Percentiles rank a stretch among this genome's conserved stretches.
Evolutionary conservation across 2,113 vertebrate genomes (phyloP).

Genomic region (Eubucco bourcierii): DNA sequence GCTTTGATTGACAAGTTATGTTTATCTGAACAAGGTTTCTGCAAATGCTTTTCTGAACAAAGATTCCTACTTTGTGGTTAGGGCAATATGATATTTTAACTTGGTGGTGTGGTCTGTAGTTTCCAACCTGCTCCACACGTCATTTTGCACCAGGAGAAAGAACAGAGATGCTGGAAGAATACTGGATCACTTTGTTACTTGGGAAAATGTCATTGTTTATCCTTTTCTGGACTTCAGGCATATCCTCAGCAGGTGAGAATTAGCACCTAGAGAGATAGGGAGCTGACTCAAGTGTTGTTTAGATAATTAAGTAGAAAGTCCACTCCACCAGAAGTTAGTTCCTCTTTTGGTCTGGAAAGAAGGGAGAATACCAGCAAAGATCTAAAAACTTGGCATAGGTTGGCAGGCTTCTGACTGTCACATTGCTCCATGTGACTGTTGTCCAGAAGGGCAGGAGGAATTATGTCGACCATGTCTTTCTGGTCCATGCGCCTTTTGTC

Average conservation of each 20-base stretch:
- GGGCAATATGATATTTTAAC: neutral
- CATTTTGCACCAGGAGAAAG: neutral
- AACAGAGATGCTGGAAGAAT: neutral
- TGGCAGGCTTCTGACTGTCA: neutral
- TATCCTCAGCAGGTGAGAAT: neutral
- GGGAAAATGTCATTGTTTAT: neutral
- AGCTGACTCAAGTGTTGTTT: neutral
- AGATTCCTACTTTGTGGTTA: neutral
- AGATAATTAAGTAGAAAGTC: neutral
- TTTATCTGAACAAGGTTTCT: neutral
- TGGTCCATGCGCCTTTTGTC: neutral
- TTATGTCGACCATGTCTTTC: neutral
- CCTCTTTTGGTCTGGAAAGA: neutral
- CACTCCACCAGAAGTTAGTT: neutral
- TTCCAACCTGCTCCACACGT: neutral
- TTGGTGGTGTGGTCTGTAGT: neutral
- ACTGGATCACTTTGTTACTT: neutral
- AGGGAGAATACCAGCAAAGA: neutral
- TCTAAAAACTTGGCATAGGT: neutral
- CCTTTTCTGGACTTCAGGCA: neutral
- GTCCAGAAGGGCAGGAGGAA: neutral
- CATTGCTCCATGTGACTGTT: neutral
- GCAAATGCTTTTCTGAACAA: neutral
- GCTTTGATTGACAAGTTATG: neutral
- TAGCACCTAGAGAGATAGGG: neutral